Evolutionary conservation across 2,797 vertebrate genomes (phyloP).

Genomic region (Takifugu ocellatus): DNA sequence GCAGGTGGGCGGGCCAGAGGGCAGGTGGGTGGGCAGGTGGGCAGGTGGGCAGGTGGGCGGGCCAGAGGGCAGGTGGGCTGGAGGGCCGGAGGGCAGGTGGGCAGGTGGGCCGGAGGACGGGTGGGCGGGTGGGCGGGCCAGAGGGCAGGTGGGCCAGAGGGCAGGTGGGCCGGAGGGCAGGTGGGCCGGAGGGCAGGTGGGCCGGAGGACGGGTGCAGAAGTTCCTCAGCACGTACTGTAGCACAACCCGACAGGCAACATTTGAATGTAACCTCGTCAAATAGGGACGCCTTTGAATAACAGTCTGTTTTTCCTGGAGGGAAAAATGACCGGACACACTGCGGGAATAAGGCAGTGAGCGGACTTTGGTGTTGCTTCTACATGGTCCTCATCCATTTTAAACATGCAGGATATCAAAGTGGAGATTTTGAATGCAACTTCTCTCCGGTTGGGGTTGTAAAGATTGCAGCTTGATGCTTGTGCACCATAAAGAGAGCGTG

Average conservation of each 20-base stretch:
- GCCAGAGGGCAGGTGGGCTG: too few relatives aligned
- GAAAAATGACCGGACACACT: slow-evolving; percentile 23
- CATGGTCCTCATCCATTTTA: slow-evolving; percentile 56
- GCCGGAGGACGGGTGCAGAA: slow-evolving; percentile 8
- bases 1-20: slow-evolving; percentile 4
- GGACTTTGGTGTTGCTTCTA: slow-evolving; percentile 7
- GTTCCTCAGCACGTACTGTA: slow-evolving; percentile 5
- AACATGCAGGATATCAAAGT: slow-evolving; percentile 36
- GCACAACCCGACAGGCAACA: slow-evolving; percentile 44
- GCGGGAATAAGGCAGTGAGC: not conserved
- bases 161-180: too few relatives aligned
- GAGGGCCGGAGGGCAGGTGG: too few relatives aligned
- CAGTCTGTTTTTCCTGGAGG: slow-evolving; percentile 22
- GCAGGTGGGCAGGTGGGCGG: too few relatives aligned
- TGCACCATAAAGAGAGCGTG: slow-evolving; percentile 35
- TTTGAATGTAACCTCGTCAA: slow-evolving; percentile 17
- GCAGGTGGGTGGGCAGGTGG: too few relatives aligned
- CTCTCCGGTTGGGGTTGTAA: slow-evolving; percentile 50
- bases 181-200: too few relatives aligned
- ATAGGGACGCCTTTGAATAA: slow-evolving; percentile 55
- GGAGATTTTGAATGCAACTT: slow-evolving; percentile 29
- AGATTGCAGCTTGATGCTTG: slow-evolving; percentile 47
- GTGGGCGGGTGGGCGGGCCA: too few relatives aligned
- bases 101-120: too few relatives aligned
- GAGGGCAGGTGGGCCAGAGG: too few relatives aligned